These are phyloP conservation scores for Prenolepis imparis DNA, from an alignment of 2,888 invertebrate genomes.

Conservation along the genomic window DNA sequence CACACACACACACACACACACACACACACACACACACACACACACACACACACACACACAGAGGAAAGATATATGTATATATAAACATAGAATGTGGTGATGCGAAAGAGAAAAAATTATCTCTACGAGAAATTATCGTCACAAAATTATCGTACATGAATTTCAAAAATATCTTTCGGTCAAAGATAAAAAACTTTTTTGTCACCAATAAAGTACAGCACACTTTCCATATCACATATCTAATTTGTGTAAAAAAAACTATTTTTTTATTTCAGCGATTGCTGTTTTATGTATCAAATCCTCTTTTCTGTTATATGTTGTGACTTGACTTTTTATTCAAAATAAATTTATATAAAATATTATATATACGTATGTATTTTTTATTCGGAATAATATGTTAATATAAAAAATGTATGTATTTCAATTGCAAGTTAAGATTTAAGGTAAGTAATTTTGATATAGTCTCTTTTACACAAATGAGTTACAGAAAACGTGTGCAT, in stretches of 20 bases:
- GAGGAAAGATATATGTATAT: slow-evolving; percentile 40
- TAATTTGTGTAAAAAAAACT: slow-evolving; percentile 57
- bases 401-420: neutral
- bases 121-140: slow-evolving; percentile 34
- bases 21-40: slow-evolving; percentile 40
- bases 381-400: slow-evolving; percentile 5
- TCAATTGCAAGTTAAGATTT: neutral
- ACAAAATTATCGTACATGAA: slow-evolving; percentile 24
- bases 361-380: neutral
- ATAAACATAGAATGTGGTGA: slow-evolving; percentile 43
- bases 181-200: slow-evolving; percentile 58
- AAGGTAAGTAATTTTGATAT: neutral
- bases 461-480: slow-evolving; percentile 58
- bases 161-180: slow-evolving; percentile 64
- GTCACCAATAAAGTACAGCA: slow-evolving; percentile 54
- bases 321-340: neutral
- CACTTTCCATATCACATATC: slow-evolving; percentile 39
- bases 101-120: slow-evolving; percentile 49
- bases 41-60: slow-evolving; percentile 36
- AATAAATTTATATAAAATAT: slow-evolving; percentile 6
- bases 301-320: neutral
- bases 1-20: slow-evolving; percentile 41
- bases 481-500: slow-evolving; percentile 45
- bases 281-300: slow-evolving; percentile 36
- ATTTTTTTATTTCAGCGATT: neutral